phyloP scores from a whole-genome alignment of 2,113 vertebrate species.

The Falcunculus frontatus region DNA sequence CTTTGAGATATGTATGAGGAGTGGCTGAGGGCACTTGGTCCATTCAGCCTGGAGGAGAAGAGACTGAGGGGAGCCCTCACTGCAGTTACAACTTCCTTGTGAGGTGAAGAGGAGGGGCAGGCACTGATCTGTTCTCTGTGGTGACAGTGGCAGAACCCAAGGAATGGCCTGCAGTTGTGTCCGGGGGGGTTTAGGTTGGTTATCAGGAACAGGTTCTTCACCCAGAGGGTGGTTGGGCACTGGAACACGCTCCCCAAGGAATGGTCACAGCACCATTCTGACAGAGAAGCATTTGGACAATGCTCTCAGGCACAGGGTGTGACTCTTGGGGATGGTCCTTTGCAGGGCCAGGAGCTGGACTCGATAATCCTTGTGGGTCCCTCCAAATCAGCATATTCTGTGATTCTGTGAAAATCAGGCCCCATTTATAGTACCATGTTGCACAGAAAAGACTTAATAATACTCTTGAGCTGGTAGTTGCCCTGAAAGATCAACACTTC shows the following conservation, averaged over 20 bases:
- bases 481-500: not conserved
- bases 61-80: not conserved
- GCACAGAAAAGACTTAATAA: not conserved
- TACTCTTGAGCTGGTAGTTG: not conserved
- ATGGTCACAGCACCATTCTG: not conserved
- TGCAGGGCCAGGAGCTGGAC: not conserved
- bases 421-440: not conserved
- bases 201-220: not conserved
- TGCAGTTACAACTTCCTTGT: not conserved
- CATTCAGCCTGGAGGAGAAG: not conserved
- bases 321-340: not conserved
- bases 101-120: not conserved
- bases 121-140: not conserved
- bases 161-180: not conserved
- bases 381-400: not conserved
- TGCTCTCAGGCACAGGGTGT: not conserved
- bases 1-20: not conserved
- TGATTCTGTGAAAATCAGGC: not conserved
- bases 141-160: not conserved
- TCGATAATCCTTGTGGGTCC: accelerated
- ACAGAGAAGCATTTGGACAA: no score
- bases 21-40: not conserved
- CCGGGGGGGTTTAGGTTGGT: no score
- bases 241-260: not conserved
- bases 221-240: not conserved